A percentile compares a stretch with the other conserved stretches of the same genome.
These are phyloP conservation scores for Sycobia sp. DNA, from an alignment of 1,140 invertebrate species.

Conservation along the genomic window DNA sequence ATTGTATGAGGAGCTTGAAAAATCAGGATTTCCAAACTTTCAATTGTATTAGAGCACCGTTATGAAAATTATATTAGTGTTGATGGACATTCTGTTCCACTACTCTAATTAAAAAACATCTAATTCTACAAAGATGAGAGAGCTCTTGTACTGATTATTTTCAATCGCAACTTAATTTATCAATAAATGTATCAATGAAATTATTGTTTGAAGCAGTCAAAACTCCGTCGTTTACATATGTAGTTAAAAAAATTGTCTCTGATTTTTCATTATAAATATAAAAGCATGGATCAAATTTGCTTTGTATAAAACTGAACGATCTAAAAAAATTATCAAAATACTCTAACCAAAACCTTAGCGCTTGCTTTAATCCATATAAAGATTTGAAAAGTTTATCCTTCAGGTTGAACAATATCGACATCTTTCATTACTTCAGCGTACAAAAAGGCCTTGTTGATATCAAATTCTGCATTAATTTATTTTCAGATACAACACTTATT, in stretches of 20 bases:
- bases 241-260: background rate
- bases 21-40: too few species aligned
- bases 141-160: too few species aligned
- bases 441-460: slow-evolving; percentile 50
- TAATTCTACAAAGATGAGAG: too few species aligned
- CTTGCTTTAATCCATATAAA: slow-evolving; percentile 45
- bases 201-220: too few species aligned
- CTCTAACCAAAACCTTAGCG: slow-evolving; percentile 36
- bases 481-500: background rate
- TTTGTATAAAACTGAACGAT: background rate
- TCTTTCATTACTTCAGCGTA: slow-evolving; percentile 47
- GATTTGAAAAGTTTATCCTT: slow-evolving; percentile 41
- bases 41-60: too few species aligned
- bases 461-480: slow-evolving; percentile 39
- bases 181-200: too few species aligned
- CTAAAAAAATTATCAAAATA: slow-evolving; percentile 13
- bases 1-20: too few species aligned
- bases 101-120: too few species aligned
- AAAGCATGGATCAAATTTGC: slow-evolving; percentile 11
- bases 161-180: too few species aligned
- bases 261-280: slow-evolving; percentile 6
- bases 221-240: slow-evolving; percentile 36
- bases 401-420: slow-evolving; percentile 49
- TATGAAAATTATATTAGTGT: too few species aligned
- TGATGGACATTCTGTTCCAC: too few species aligned